A percentile compares a stretch with the other conserved stretches of the same genome.
Evolutionary conservation across 2,888 invertebrate genomes (phyloP).

Genomic region (Balanococcus diminutus): DNA sequence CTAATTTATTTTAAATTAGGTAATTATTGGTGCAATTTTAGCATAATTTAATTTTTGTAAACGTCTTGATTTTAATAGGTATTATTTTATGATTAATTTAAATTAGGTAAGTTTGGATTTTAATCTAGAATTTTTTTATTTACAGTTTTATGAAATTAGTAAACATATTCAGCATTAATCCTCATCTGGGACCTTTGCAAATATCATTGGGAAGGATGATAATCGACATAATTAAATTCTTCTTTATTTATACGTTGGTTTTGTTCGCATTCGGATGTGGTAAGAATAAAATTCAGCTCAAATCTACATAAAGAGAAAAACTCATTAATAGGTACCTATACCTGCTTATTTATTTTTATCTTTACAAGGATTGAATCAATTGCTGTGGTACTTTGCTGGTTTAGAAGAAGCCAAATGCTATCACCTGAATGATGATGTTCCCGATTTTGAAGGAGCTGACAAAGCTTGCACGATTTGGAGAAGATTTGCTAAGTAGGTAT

Average conservation of each 20-base stretch:
- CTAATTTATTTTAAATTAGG: too few relatives aligned
- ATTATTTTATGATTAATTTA: too few relatives aligned
- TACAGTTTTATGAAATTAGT: slow-evolving; percentile 89
- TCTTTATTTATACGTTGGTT: slow-evolving; percentile 91
- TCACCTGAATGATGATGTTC: slow-evolving; percentile 72
- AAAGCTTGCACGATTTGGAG: slow-evolving; percentile 86
- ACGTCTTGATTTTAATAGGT: too few relatives aligned
- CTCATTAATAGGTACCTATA: neutral
- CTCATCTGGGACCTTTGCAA: slow-evolving; percentile 91
- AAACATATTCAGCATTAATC: slow-evolving; percentile 96
- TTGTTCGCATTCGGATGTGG: slow-evolving; percentile 96
- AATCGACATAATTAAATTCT: slow-evolving; percentile 93
- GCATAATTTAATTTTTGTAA: too few relatives aligned
- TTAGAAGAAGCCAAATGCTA: slow-evolving; percentile 86
- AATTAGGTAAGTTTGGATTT: too few relatives aligned
- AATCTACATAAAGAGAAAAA: neutral
- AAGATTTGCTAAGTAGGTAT: slow-evolving; percentile 79
- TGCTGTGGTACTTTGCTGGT: slow-evolving; percentile 92
- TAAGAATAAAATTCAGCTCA: slow-evolving; percentile 59
- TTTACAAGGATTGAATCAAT: slow-evolving; percentile 87
- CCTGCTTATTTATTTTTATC: neutral
- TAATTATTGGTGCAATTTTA: too few relatives aligned
- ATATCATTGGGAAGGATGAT: slow-evolving; percentile 94
- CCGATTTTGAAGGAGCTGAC: slow-evolving; percentile 84
- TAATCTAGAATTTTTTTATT: slow-evolving; percentile 57